Base-by-base conservation (phyloP, 2,113 vertebrate species). In the Thamnophis sirtalis region DNA sequence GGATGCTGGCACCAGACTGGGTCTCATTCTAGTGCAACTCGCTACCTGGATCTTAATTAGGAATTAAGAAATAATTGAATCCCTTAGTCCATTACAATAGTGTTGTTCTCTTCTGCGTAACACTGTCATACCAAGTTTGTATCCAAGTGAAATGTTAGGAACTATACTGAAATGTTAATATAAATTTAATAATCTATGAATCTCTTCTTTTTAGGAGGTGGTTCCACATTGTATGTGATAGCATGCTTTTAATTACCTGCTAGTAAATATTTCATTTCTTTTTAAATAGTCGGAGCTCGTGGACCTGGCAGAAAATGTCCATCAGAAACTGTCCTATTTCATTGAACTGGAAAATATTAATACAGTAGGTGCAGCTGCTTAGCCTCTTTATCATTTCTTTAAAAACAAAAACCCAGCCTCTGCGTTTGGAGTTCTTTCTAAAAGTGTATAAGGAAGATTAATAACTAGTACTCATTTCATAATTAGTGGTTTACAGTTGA, bases 261-360 rank as follows among this genome's bases (percentile, higher is more conserved):
- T 95, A 43, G 90, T 92, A 88, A 91, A 96, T n/a, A 58, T 94
- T 94, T 92, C 91, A 85, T 95, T 95, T 96, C 8, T 94, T 96
- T 92, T 91, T 94, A 92, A 92, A 94, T 95, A 99, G 99, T 98
- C 98, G 0, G 99, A 99, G 93, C 98, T 99, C 84, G 99, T 99
- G 95, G 98, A 99, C 92, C 95, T 99, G 95, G 99, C 99, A 88
- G 99, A 99, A 97, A 99, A 97, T 96, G 99, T 99, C 95, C 98
- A 99, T 95, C 99, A 99, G 96, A 99, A 99, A 94, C 98, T 99
- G 87, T 99, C 99, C 1, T 99, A 99, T 95, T 99, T 99, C 96
- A 99, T 99, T 89, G 99, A 99, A 94, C 95, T 99, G 94, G 99
- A 99, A 96, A 98, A 98, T 95, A 99, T 99, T 95, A 99, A 98